Evolutionary conservation across 2,888 invertebrate species (phyloP), one percentile per base, ranked within the genome.

Genomic region (Colletes collaris): DNA sequence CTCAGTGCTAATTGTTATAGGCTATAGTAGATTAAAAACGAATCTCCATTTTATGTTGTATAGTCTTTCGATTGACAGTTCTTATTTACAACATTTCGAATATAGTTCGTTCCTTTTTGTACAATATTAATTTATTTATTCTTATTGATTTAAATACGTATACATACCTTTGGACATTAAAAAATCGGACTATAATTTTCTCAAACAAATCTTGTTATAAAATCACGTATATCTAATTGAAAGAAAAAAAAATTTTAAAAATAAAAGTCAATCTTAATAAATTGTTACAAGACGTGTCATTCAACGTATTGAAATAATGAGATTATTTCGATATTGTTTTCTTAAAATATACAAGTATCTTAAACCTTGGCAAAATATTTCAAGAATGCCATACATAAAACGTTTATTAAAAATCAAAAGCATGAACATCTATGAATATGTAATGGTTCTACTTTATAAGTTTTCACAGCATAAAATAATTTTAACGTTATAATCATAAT

Each of bases 361-460:
- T 6, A 59, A 35, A 49, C 2, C 49, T 53, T 60, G 27, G n/a
- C 40, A n/a, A 27, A 58, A 37, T 16, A 64, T 58, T 58, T 3
- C 10, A 58, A 64, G 55, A 64, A 75, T 73, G 58, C 58, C 73
- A 75, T 75, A 73, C 10, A n/a, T 72, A 37, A 46, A 60, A 44
- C 52, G 19, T 52, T 73, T 19, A 52, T 46, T 44, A n/a, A 73
- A 64, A 76, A 76, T 75, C 40, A 74, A 73, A 73, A 66, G 37
- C 11, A 27, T 4, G 40, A 60, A 50, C 56, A 16, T 49, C 19
- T 62, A 63, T 13, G 16, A 16, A 46, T 63, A 63, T 19, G 37
- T 35, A 50, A 55, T 10, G 19, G 19, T 53, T 13, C 13, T 62
- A 58, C 10, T 46, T 58, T 53, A n/a, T 53, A 76, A 64, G 52